Base-by-base conservation (phyloP, 1,140 invertebrate genomes). In the Tetranychus cinnabarinus region DNA sequence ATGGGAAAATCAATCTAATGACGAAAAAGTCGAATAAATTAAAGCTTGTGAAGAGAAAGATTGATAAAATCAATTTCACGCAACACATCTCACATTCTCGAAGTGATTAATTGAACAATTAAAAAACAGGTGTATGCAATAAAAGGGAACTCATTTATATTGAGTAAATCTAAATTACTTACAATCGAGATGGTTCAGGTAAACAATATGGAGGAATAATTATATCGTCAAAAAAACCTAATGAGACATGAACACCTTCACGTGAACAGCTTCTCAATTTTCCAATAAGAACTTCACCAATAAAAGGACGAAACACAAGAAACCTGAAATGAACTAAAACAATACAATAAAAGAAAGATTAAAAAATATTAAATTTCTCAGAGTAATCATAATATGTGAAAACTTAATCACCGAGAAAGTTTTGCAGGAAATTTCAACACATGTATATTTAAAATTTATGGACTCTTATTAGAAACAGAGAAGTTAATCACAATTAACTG, bases 181-280 rank as follows among this genome's bases (percentile, higher is more conserved):
- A 62, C 74, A 91, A 96, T 68, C 83, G 79, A 4, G 86, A 88
- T 13, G 88, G 88, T 73, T 91, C 82, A 73, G 90, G 89, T 5
- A 96, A 72, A 33, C 82, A 81, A 69, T 83, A 81, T 10, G 85
- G 80, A 60, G 88, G 87, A 68, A 97, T 89, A 37, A 91, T 70
- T 64, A 97, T 91, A 68, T 95, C 90, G 76, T 95, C 90, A 73
- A 95, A 97, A 73, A 95, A 95, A 62, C 86, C 88, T 55, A 96
- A 72, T 3, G 85, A 83, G 1, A 93, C 86, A 75, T 91, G 82
- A n/a, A 97, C 85, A 52, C 91, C 91, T 70, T 95, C 89, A 63
- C 82, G 77, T 67, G 82, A 86, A 69, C 85, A 91, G 69, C 81
- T 85, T 68, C 87, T 82, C 60, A 96, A 89, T 77, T 89, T 93